Conservation (phyloP, 2,797 vertebrate species). For the Propithecus deckenii region DNA sequence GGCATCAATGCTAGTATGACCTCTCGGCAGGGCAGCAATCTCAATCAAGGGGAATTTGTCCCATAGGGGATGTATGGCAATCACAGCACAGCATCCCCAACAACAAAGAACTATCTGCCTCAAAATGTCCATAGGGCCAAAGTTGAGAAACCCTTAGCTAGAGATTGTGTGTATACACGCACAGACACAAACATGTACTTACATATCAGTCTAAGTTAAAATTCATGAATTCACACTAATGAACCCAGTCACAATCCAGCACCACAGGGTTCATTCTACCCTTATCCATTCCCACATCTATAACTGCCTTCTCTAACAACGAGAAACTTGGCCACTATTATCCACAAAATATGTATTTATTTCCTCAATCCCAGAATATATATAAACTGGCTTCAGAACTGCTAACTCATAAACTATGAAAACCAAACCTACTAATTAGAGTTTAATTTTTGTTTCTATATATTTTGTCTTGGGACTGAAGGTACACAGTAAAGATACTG, state of each 20-base stretch:
- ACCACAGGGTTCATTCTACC: background rate
- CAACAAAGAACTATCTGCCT: background rate
- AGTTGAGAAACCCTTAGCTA: background rate
- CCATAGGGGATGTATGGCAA: background rate
- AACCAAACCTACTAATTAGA: conserved; percentile 35
- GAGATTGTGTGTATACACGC: background rate
- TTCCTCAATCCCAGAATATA: conserved; percentile 47
- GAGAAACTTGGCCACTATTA: conserved; percentile 17
- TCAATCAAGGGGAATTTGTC: background rate
- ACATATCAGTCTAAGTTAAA: background rate
- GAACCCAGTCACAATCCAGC: background rate
- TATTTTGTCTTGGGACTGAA: background rate
- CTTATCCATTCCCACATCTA: background rate
- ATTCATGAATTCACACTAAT: background rate
- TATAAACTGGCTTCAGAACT: conserved; percentile 39
- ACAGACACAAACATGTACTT: background rate
- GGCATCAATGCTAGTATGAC: background rate
- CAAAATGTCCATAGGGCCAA: background rate
- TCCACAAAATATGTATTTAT: background rate
- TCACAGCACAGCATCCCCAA: background rate
- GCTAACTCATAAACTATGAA: conserved; percentile 37
- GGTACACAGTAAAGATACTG: background rate
- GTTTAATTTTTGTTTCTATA: background rate
- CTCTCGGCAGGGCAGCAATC: background rate
- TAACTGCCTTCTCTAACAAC: background rate